Evolutionary conservation across 2,888 invertebrate genomes (phyloP).

Genomic region (Villa cingulata): DNA sequence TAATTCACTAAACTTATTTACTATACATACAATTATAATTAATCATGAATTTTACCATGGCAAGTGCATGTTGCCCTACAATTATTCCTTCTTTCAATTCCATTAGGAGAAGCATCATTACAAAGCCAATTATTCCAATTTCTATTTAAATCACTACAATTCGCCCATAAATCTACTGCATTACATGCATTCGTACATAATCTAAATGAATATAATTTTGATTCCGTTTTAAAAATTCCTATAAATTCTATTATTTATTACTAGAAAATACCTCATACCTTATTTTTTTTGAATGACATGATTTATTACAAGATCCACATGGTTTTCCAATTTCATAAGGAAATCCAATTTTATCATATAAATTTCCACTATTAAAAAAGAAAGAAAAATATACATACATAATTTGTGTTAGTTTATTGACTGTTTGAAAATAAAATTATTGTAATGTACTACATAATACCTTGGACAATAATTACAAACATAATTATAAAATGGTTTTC

Average conservation of each 20-base stretch:
- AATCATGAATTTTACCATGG: constrained; percentile 40
- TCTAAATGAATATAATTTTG: constrained; percentile 7
- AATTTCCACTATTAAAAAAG: constrained; percentile 49
- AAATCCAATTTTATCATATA: constrained; percentile 43
- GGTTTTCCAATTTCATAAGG: constrained; percentile 55
- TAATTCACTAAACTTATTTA: not conserved
- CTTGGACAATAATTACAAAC: constrained; percentile 75
- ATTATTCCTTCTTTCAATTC: constrained; percentile 38
- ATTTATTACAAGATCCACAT: constrained; percentile 50
- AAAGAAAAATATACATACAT: not conserved
- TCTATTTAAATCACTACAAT: constrained; percentile 49
- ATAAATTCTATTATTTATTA: not conserved
- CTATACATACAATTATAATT: not conserved
- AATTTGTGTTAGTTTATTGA: too few relatives aligned
- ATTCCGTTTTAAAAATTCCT: not conserved
- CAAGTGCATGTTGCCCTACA: constrained; percentile 67
- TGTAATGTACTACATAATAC: constrained; percentile 44
- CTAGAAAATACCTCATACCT: constrained; percentile 6
- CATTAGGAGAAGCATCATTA: constrained; percentile 39
- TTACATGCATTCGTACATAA: constrained; percentile 64
- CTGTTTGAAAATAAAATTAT: too few relatives aligned
- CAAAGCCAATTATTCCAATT: constrained; percentile 49
- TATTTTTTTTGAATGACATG: constrained; percentile 44
- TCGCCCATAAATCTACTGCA: constrained; percentile 54
- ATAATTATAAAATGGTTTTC: constrained; percentile 57